phyloP scores from a whole-genome alignment of 2,888 invertebrate species.

The Philereme vetulata region DNA sequence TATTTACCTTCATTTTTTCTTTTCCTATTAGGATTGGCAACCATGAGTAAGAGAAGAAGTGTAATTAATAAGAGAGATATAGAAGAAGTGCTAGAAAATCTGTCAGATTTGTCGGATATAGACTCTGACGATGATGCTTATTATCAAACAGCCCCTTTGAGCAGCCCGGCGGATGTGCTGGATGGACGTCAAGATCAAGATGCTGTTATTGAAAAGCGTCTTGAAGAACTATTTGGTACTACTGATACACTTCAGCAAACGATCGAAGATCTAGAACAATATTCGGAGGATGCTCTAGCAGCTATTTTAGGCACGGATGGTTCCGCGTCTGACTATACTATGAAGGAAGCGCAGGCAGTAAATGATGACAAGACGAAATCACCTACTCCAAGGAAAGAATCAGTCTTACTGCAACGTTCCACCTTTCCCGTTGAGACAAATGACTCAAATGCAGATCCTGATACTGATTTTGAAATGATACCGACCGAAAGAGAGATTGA shows the following conservation, averaged over 20 bases:
- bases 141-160: too few species aligned
- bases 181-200: conserved; percentile 14
- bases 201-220: conserved; percentile 35
- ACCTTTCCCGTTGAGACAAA: conserved; percentile 17
- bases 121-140: too few species aligned
- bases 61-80: not conserved
- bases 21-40: not conserved
- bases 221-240: conserved; percentile 34
- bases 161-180: not conserved
- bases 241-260: conserved; percentile 19
- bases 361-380: conserved; percentile 11
- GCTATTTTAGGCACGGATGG: conserved; percentile 19
- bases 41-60: conserved; percentile 1
- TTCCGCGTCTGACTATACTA: conserved; percentile 3
- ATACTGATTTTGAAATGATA: too few species aligned
- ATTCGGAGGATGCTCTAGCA: conserved; percentile 9
- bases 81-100: conserved; percentile 3
- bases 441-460: conserved; percentile 17
- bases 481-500: conserved; percentile 21
- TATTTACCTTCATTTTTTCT: not conserved
- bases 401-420: conserved; percentile 2
- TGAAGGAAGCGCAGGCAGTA: conserved; percentile 7
- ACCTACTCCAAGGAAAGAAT: conserved; percentile 10
- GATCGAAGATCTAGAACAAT: conserved; percentile 21
- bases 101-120: too few species aligned